phyloP scores from a whole-genome alignment of 2,113 vertebrate genomes.

The Arothron firmamentum region DNA sequence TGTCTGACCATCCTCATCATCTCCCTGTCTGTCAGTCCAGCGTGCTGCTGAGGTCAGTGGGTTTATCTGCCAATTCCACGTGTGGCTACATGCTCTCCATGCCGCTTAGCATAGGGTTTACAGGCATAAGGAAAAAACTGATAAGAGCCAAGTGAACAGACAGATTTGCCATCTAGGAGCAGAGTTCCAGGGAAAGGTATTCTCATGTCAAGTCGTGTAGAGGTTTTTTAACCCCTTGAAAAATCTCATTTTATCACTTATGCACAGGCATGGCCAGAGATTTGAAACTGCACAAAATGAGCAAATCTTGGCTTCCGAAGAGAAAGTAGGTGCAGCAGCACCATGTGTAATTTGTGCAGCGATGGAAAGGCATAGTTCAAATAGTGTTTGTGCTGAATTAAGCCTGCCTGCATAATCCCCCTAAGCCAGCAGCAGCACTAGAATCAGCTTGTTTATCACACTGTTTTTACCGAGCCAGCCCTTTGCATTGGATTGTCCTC shows the following conservation, averaged over 20 bases:
- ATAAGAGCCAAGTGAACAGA: conserved; percentile 21
- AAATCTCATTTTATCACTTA: conserved; percentile 40
- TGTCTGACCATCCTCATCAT: conserved; percentile 59
- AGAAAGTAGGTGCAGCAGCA: conserved; percentile 28
- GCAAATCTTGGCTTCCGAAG: conserved; percentile 17
- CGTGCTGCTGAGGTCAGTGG: conserved; percentile 21
- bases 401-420: conserved; percentile 71
- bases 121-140: conserved; percentile 6
- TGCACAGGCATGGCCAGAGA: conserved; percentile 25
- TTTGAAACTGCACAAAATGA: conserved; percentile 22
- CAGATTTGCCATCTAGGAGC: conserved; percentile 25
- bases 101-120: conserved; percentile 12
- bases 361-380: conserved; percentile 64
- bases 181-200: conserved; percentile 43
- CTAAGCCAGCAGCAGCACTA: conserved; percentile 65
- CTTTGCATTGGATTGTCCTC: conserved; percentile 53
- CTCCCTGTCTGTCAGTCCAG: conserved; percentile 37
- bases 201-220: conserved; percentile 26
- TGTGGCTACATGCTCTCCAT: not conserved
- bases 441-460: conserved; percentile 69
- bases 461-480: conserved; percentile 47
- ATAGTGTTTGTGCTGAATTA: conserved; percentile 69
- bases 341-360: conserved; percentile 41
- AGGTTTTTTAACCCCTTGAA: not conserved
- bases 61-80: conserved; percentile 32